Conservation (phyloP, 2,113 vertebrate genomes). For the Hippocampus mohnikei region DNA sequence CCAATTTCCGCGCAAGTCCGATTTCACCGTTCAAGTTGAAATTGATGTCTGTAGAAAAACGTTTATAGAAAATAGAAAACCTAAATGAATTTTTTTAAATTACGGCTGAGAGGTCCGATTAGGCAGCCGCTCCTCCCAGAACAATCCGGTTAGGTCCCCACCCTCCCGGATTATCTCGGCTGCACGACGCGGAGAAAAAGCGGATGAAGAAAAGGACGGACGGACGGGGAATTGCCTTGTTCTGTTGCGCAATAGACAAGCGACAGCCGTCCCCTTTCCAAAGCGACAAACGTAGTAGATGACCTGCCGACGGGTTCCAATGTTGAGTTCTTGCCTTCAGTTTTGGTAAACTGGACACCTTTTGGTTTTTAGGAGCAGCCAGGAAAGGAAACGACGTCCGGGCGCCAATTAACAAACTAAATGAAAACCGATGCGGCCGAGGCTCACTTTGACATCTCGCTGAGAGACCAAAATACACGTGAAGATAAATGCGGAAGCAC, state of each 20-base stretch:
- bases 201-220: not conserved
- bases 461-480: not conserved
- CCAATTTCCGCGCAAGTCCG: too few relatives aligned
- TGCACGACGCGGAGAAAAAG: too few relatives aligned
- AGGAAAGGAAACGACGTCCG: conserved; percentile 64
- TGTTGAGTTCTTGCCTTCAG: conserved; percentile 66
- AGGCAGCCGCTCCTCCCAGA: too few relatives aligned
- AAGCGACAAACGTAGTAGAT: conserved; percentile 20
- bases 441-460: conserved; percentile 5
- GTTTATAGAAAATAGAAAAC: too few relatives aligned
- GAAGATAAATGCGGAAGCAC: too few relatives aligned
- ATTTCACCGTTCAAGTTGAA: too few relatives aligned
- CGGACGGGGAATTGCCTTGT: not conserved
- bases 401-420: conserved; percentile 70
- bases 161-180: too few relatives aligned
- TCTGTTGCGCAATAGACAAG: not conserved
- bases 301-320: conserved; percentile 21
- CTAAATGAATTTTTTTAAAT: too few relatives aligned
- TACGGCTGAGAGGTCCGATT: too few relatives aligned
- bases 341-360: conserved; percentile 54
- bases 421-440: conserved; percentile 62
- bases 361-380: conserved; percentile 63
- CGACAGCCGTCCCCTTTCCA: not conserved
- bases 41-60: too few relatives aligned
- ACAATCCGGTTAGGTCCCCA: too few relatives aligned